Base-by-base conservation (phyloP, 2,113 vertebrate genomes). In the Phocoena sinus region DNA sequence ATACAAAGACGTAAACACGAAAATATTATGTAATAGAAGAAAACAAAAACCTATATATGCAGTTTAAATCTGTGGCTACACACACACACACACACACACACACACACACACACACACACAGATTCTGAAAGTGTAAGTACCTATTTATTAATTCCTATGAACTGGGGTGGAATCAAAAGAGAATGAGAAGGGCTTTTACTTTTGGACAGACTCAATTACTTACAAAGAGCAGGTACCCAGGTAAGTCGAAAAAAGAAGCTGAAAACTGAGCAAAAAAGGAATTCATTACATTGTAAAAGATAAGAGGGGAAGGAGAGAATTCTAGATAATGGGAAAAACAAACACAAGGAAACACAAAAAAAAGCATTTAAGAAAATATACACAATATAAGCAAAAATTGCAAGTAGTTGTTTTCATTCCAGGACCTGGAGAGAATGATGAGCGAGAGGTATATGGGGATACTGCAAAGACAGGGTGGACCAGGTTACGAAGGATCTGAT, bases 331-430 rank as follows among this genome's bases (percentile, higher is more conserved):
- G 50, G 8, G 14, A 47, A 58, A 94, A 85, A 77, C 31, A 74
- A 25, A 74, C 17, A 62, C 3, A 95, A 36, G 33, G 9, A 68
- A 94, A 95, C 23, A 94, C 33, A 65, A 41, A 67, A 67, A 67
- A 62, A 90, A 87, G 44, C 82, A 96, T 50, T 28, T 80, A 89
- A 80, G 53, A 95, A 95, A 77, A 13, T 53, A 97, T 11, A 87
- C 0, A 60, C 28, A 94, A 10, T 60, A 80, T 25, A 18, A 90
- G 38, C 28, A 82, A 74, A 94, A 77, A 79, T 6, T 82, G 5
- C 23, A 94, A 83, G 25, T 23, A 83, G 63, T 80, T 12, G 26
- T 62, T 92, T 95, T 95, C 11, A 23, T 38, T 83, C 25, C 11
- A 88, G 36, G 31, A 93, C 33, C 41, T 74, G n/a, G 41, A 73